Base-by-base conservation (phyloP, 2,888 invertebrate genomes). In the Oscheius sp. region DNA sequence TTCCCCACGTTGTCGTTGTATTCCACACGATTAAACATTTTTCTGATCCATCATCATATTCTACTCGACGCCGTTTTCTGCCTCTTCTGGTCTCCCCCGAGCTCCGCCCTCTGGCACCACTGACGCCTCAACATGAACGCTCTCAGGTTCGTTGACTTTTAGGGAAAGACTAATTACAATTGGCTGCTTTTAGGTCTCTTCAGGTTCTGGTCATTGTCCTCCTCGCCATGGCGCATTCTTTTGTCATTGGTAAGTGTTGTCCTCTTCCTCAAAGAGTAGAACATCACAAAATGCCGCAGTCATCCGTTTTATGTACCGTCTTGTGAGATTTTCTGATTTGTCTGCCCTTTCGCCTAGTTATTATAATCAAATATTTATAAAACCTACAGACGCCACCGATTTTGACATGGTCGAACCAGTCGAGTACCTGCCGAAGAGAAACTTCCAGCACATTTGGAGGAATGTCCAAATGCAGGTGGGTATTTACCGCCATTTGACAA, bases 401-500 rank as follows among this genome's bases (percentile, higher is more conserved):
- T n/a, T 35, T 56, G 25, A 55, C 43, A 21, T 46, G 29, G n/a
- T n/a, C n/a, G 61, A 58, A 2, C 29, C 63, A 1, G 45, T 43
- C 0, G 63, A 49, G 13, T 49, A 66, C 29, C 46, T 78, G 53
- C 76, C 78, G 56, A 84, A 83, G 73, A 72, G 84, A 52, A 79
- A 73, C 76, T 75, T 78, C 58, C 81, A 83, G 68, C 78, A 82
- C 74, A 81, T 83, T 70, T 84, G 82, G 82, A 77, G 84, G 55
- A 82, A 80, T 58, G 76, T 83, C 35, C 77, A 80, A 52, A 76
- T 80, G 61, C 76, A 80, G 74, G 75, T 80, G 63, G 74, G 74
- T 35, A 23, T 21, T 25, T 23, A 3, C 21, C 25, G 6, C 6
- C 25, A 9, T n/a, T n/a, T n/a, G n/a, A 2, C 21, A 55, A 25